Evolutionary conservation across 2,888 invertebrate species (phyloP).

Genomic region (Nomada hirtipes): DNA sequence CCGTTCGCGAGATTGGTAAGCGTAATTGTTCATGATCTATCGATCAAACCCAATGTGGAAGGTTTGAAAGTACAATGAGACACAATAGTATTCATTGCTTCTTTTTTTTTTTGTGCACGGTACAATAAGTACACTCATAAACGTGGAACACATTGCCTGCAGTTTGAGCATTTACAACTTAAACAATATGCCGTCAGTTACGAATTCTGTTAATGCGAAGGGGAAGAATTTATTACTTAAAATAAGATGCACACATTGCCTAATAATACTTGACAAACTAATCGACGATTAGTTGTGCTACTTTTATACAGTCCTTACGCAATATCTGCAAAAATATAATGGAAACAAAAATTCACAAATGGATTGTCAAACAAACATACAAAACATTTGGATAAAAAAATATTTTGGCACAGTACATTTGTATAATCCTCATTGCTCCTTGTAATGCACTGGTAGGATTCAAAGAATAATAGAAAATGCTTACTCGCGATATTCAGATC

Average conservation of each 20-base stretch:
- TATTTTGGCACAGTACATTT: slow-evolving; percentile 68
- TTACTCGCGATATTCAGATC: slow-evolving; percentile 16
- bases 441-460: slow-evolving; percentile 45
- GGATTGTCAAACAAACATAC: slow-evolving; percentile 42
- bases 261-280: slow-evolving; percentile 68
- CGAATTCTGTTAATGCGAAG: slow-evolving; percentile 30
- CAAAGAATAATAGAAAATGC: slow-evolving; percentile 32
- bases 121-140: slow-evolving; percentile 43
- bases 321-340: slow-evolving; percentile 47
- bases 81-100: slow-evolving; percentile 9
- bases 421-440: slow-evolving; percentile 39
- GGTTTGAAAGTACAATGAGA: slow-evolving; percentile 31
- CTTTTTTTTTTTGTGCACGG: slow-evolving; percentile 38
- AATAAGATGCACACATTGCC: slow-evolving; percentile 46
- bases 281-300: slow-evolving; percentile 47
- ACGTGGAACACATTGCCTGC: slow-evolving; percentile 62
- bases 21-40: slow-evolving; percentile 62
- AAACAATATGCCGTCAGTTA: slow-evolving; percentile 28
- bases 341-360: slow-evolving; percentile 33
- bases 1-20: slow-evolving; percentile 60
- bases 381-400: slow-evolving; percentile 45
- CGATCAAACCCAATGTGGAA: slow-evolving; percentile 48
- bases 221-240: slow-evolving; percentile 42
- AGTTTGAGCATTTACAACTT: slow-evolving; percentile 63
- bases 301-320: slow-evolving; percentile 52